phyloP scores from a whole-genome alignment of 92 coral and sea anemone species.

The Umimayanthus kanabou region DNA sequence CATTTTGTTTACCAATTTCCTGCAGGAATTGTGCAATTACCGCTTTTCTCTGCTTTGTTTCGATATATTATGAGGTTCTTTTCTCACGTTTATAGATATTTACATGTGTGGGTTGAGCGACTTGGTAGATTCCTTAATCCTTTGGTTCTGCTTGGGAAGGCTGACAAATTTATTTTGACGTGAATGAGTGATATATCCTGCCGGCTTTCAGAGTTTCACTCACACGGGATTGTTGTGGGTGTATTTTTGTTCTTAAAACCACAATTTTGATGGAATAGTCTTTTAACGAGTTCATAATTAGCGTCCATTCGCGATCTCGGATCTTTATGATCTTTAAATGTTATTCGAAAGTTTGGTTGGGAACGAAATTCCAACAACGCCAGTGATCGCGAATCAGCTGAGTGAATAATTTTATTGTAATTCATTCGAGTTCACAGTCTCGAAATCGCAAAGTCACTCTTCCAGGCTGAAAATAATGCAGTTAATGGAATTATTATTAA shows the following conservation, averaged over 20 bases:
- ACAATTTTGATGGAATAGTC: not conserved
- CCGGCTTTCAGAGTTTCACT: not conserved
- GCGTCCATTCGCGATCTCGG: not conserved
- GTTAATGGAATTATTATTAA: not conserved
- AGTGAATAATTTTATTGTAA: too few relatives aligned
- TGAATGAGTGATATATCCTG: not conserved
- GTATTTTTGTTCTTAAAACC: constrained; percentile 1
- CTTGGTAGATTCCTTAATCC: not conserved
- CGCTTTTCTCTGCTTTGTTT: not conserved
- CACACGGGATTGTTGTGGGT: not conserved
- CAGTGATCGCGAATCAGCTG: not conserved
- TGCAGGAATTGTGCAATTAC: constrained; percentile 9
- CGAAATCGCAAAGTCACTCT: not conserved
- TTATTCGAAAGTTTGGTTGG: not conserved
- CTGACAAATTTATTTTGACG: not conserved
- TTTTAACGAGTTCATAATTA: constrained; percentile 21
- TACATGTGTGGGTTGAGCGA: too few relatives aligned
- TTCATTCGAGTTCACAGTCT: too few relatives aligned
- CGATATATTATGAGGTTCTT: not conserved
- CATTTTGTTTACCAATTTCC: not conserved
- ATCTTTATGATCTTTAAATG: not conserved
- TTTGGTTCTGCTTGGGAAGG: not conserved
- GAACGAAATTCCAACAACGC: not conserved
- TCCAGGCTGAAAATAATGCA: not conserved
- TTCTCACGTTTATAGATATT: not conserved